Evolutionary conservation across 2,113 vertebrate species (phyloP).

Genomic region (Pelmatolapia mariae): DNA sequence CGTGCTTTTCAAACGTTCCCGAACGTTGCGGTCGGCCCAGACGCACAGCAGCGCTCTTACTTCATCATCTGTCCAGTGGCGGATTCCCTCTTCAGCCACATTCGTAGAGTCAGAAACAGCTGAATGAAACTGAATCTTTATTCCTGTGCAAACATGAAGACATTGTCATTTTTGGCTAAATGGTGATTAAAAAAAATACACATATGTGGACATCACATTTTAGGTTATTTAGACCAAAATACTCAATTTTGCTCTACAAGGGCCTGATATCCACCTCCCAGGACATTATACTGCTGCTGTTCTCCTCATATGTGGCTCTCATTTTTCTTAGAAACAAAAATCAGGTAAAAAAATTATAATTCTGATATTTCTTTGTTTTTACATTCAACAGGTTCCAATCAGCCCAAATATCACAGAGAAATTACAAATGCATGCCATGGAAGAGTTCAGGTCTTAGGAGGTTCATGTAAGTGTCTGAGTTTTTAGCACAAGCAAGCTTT

Average conservation of each 20-base stretch:
- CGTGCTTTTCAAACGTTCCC: conserved; percentile 78
- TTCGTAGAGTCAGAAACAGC: conserved; percentile 54
- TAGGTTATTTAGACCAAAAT: neutral
- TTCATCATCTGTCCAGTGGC: conserved; percentile 87
- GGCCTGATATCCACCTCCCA: neutral
- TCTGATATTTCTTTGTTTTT: no score
- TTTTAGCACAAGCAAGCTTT: no score
- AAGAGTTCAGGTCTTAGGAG: no score
- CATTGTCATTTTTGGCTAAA: neutral
- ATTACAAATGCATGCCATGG: no score
- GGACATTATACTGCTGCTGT: neutral
- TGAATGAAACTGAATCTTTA: conserved; percentile 32
- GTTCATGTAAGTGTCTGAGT: no score
- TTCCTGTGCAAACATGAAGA: conserved; percentile 57
- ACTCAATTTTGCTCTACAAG: neutral
- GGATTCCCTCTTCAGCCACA: conserved; percentile 81
- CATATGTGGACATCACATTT: neutral
- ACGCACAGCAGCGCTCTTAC: conserved; percentile 79
- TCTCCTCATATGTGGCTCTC: neutral
- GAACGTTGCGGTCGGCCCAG: conserved; percentile 81
- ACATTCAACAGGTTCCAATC: no score
- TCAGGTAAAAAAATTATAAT: no score
- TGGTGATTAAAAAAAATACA: neutral
- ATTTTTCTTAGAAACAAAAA: no score
- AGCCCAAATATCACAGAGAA: no score